Percentiles rank a stretch among this genome's conserved stretches.
Conservation (phyloP, 2,113 vertebrate species). For the Gobio gobio region DNA sequence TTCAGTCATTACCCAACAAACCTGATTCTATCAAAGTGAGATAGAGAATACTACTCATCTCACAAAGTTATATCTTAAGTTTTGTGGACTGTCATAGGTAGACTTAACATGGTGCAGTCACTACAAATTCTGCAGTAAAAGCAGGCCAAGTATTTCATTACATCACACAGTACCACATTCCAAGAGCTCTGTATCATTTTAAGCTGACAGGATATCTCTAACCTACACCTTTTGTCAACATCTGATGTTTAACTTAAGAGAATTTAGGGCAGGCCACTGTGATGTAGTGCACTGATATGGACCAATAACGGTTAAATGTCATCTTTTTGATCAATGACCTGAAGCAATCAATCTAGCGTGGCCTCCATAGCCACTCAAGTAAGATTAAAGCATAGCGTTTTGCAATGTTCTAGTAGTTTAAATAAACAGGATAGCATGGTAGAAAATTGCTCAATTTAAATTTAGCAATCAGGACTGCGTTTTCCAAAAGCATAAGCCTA, state of each 20-base stretch:
- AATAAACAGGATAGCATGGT: neutral
- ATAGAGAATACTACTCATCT: neutral
- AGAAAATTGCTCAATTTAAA: neutral
- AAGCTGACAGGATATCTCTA: constrained; percentile 36
- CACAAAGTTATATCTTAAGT: neutral
- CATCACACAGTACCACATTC: neutral
- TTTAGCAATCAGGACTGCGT: neutral
- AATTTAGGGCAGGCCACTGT: constrained; percentile 5
- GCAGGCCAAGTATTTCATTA: constrained; percentile 1
- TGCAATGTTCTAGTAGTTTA: neutral
- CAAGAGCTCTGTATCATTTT: neutral
- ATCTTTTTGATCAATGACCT: neutral
- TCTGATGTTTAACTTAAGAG: constrained; percentile 51
- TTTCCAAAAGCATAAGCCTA: too few relatives aligned
- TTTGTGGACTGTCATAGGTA: neutral
- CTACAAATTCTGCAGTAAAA: neutral
- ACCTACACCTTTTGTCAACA: constrained; percentile 51
- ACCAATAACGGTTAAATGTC: neutral
- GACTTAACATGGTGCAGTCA: neutral
- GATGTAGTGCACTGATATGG: neutral
- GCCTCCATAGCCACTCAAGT: neutral
- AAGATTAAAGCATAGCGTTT: neutral
- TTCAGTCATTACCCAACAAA: neutral
- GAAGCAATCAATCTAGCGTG: neutral
- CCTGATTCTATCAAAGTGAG: neutral